A percentile compares a stretch with the other conserved stretches of the same genome.
These are phyloP conservation scores for Hydrozoanthus gracilis DNA, from an alignment of 92 coral and sea anemone genomes.

Conservation along the genomic window DNA sequence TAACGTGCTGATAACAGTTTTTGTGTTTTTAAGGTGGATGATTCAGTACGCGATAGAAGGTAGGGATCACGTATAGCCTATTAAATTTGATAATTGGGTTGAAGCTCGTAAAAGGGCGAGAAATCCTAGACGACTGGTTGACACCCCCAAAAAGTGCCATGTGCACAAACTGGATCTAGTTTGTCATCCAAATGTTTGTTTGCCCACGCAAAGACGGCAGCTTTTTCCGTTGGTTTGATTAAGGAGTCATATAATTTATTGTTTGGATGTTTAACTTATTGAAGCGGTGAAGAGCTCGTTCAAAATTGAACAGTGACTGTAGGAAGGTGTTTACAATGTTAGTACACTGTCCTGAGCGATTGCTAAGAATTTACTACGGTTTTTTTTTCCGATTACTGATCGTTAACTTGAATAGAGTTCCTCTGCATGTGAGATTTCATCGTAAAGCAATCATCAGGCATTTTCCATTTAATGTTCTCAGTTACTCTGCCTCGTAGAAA, in stretches of 20 bases:
- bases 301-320: constrained; percentile 18
- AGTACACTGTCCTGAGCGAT: constrained; percentile 17
- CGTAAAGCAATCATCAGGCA: not conserved
- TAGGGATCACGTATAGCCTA: constrained; percentile 36
- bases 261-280: constrained; percentile 68
- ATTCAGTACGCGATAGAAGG: constrained; percentile 83
- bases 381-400: constrained; percentile 39
- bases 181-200: constrained; percentile 36
- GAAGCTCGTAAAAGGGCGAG: constrained; percentile 8
- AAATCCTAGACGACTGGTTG: constrained; percentile 20
- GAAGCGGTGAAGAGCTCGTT: constrained; percentile 31
- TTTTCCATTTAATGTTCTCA: not conserved
- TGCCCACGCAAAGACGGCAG: constrained; percentile 60
- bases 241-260: constrained; percentile 55
- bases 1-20: constrained; percentile 23
- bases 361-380: constrained; percentile 30
- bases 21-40: constrained; percentile 56
- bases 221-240: constrained; percentile 37
- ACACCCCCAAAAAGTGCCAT: constrained; percentile 59
- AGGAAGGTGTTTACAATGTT: constrained; percentile 39
- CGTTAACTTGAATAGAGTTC: constrained; percentile 10
- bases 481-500: not conserved
- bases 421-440: not conserved
- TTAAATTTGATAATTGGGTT: not conserved
- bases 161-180: constrained; percentile 41